Evolutionary conservation across 2,888 invertebrate genomes (phyloP), one percentile per base, ranked within the genome.

Genomic region (Trachelus tabidus): DNA sequence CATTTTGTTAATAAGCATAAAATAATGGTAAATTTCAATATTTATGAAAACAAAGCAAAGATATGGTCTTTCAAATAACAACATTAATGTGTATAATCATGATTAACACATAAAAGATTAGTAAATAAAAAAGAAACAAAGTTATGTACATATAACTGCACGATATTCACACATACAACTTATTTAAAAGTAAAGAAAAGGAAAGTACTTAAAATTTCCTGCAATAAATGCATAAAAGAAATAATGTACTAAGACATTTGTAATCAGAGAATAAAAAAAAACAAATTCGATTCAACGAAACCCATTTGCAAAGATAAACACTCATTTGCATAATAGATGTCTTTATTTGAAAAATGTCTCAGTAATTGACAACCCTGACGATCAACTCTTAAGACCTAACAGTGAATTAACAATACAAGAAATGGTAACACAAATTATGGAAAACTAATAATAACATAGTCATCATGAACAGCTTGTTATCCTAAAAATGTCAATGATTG

Each of bases 21-120:
- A 23, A 56, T 15, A 56, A 4, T 56, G 0, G 3, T 0, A 56
- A 23, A 56, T 56, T 9, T 23, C 2, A 56, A 56, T 56, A 56
- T 56, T 56, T 23, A 56, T 23, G 6, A 56, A 56, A 56, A 68
- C 78, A 30, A 80, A 81, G 77, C 4, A 68, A 68, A 35, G 31
- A 69, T 40, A 34, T 56, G 71, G 33, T 71, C 12, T 33, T 30
- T 31, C 6, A 75, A 69, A 68, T 56, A 75, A 75, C 6, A 34
- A 31, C 9, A 11, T 30, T 71, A 23, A 11, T 35, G 56, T 9
- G 9, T 9, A 2, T 23, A 56, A 23, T 56, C 2, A 23, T 23
- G 1, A 23, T 56, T 56, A 23, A 56, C 9, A 56, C 9, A 56
- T 56, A 56, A 23, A 23, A 23, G 2, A 56, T 56, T 23, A 23